Percentiles rank a stretch among this genome's conserved stretches.
Evolutionary conservation across 2,113 vertebrate species (phyloP).

Genomic region (Phrynosoma blainvillii): DNA sequence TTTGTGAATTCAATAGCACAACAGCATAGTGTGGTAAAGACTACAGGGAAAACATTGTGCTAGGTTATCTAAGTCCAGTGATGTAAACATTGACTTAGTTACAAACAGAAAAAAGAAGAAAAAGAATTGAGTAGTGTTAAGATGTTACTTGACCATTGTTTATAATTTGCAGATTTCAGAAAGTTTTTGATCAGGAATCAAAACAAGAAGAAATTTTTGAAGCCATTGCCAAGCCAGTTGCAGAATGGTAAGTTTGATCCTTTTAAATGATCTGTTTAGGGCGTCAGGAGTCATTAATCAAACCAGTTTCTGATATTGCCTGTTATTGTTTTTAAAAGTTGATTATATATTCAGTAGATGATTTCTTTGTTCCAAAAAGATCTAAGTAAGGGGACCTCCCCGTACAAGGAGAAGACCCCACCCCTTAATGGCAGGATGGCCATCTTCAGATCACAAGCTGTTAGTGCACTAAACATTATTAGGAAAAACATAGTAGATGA

Average conservation of each 20-base stretch:
- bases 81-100: constrained; percentile 69
- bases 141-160: constrained; percentile 63
- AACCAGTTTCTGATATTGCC: neutral
- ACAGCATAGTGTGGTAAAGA: constrained; percentile 60
- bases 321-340: neutral
- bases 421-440: too few species aligned
- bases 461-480: neutral
- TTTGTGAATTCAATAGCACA: constrained; percentile 70
- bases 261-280: neutral
- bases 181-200: constrained; percentile 89
- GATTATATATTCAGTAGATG: neutral
- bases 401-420: too few species aligned
- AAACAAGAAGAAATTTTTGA: constrained; percentile 94
- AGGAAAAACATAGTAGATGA: neutral
- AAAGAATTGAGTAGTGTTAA: constrained; percentile 69
- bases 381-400: neutral
- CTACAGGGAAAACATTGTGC: constrained; percentile 77
- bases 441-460: too few species aligned
- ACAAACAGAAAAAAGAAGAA: constrained; percentile 59
- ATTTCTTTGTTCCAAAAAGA: neutral
- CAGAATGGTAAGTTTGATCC: constrained; percentile 87
- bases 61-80: constrained; percentile 73
- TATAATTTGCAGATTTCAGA: constrained; percentile 89
- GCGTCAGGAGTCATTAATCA: neutral
- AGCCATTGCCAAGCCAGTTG: constrained; percentile 91